Evolutionary conservation across 2,797 vertebrate genomes (phyloP).

Genomic region (Borostomias antarcticus): DNA sequence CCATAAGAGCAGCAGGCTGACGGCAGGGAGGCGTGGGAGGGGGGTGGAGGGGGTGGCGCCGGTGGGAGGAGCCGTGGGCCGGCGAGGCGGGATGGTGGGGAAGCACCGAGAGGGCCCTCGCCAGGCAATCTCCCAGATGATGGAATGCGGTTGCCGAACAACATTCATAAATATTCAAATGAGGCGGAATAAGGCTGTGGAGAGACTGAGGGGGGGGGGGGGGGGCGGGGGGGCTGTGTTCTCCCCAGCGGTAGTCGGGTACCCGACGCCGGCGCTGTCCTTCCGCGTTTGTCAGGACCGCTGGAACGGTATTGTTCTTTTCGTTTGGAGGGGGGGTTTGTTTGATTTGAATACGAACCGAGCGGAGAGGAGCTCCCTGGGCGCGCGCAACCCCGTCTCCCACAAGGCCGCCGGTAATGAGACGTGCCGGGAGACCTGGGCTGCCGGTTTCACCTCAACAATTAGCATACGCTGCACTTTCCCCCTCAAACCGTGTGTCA

Average conservation of each 20-base stretch:
- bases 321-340: slow-evolving; percentile 39
- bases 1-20: slow-evolving; percentile 40
- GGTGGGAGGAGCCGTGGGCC: slow-evolving; percentile 50
- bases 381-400: slow-evolving; percentile 55
- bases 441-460: slow-evolving; percentile 45
- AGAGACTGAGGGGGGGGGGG: slow-evolving; percentile 30
- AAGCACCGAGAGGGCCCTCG: slow-evolving; percentile 53
- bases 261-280: slow-evolving; percentile 33
- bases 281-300: slow-evolving; percentile 33
- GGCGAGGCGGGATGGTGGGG: slow-evolving; percentile 45
- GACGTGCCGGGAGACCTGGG: slow-evolving; percentile 30
- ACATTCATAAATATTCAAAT: slow-evolving; percentile 74
- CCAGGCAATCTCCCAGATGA: slow-evolving; percentile 64
- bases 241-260: not conserved
- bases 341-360: slow-evolving; percentile 55
- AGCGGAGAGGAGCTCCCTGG: slow-evolving; percentile 45
- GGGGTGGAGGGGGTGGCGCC: slow-evolving; percentile 51
- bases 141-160: slow-evolving; percentile 67
- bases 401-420: slow-evolving; percentile 27
- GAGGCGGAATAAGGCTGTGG: slow-evolving; percentile 49
- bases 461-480: slow-evolving; percentile 51
- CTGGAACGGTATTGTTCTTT: slow-evolving; percentile 32
- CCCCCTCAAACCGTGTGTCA: slow-evolving; percentile 36
- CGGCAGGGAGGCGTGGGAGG: slow-evolving; percentile 14
- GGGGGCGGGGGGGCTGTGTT: too few relatives aligned